phyloP scores from a whole-genome alignment of 2,888 invertebrate genomes.

The Ichneumoninae sp. region DNA sequence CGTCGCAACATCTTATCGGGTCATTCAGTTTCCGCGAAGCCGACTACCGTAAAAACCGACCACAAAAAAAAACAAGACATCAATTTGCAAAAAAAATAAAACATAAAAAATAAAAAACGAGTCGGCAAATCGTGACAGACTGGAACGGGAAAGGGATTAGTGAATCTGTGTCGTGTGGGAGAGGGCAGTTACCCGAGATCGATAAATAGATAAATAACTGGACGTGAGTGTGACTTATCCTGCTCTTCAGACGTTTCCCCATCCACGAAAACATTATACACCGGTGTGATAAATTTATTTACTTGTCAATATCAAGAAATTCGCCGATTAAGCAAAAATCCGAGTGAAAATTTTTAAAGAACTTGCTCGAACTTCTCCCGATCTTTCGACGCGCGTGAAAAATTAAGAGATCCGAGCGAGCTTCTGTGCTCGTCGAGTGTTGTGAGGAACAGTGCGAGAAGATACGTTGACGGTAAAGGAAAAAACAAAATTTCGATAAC shows the following conservation, averaged over 20 bases:
- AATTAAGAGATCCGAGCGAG: background rate
- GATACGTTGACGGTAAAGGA: background rate
- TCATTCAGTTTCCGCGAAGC: constrained; percentile 14
- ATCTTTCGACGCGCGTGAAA: background rate
- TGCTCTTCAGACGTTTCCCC: background rate
- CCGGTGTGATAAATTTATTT: background rate
- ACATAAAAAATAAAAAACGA: background rate
- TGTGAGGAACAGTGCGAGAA: constrained; percentile 26
- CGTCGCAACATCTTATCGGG: constrained; percentile 17
- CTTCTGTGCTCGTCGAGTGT: constrained; percentile 16
- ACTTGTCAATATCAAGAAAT: background rate
- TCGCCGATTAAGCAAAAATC: background rate
- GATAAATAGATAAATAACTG: background rate
- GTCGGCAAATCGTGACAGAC: background rate
- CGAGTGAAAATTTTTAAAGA: background rate
- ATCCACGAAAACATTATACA: background rate
- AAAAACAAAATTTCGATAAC: background rate
- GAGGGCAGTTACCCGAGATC: constrained; percentile 24
- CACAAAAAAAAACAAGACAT: constrained; percentile 5
- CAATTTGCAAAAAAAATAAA: background rate
- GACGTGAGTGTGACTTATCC: constrained; percentile 12
- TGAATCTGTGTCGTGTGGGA: constrained; percentile 24
- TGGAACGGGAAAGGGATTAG: background rate
- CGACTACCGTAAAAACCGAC: background rate
- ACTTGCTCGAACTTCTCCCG: background rate